phyloP scores from a whole-genome alignment of 2,888 invertebrate species.

The Eueremaeus valkanovi region DNA sequence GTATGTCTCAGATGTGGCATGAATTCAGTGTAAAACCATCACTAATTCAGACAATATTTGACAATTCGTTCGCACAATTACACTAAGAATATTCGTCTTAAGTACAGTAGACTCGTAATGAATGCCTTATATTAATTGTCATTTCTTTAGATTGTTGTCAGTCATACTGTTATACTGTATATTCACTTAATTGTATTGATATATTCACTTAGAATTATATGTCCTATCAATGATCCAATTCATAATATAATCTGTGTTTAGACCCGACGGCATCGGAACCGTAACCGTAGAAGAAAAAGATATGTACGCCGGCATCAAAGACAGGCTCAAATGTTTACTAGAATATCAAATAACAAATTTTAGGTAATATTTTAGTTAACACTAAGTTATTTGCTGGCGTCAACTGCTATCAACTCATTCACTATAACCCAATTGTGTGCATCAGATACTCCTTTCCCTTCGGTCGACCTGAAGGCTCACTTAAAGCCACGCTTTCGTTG shows the following conservation, averaged over 20 bases:
- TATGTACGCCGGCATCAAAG: constrained; percentile 95
- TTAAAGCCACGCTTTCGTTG: constrained; percentile 92
- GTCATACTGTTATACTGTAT: no score
- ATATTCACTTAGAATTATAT: no score
- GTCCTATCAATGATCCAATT: no score
- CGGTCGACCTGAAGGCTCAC: constrained; percentile 85
- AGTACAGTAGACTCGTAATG: no score
- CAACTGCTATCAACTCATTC: no score
- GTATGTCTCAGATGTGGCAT: constrained; percentile 43
- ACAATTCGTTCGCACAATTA: background rate
- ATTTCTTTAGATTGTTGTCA: constrained; percentile 3
- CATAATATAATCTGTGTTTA: no score
- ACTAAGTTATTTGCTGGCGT: no score
- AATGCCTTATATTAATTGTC: no score
- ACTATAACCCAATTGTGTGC: background rate
- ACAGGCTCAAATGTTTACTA: constrained; percentile 80
- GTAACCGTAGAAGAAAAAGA: constrained; percentile 97
- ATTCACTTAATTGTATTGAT: no score
- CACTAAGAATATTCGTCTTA: background rate
- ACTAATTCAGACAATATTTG: background rate
- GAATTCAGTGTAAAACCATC: background rate
- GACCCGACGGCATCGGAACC: constrained; percentile 98
- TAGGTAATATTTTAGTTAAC: constrained; percentile 60
- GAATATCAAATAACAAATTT: constrained; percentile 99
- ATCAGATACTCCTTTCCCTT: constrained; percentile 43